Conservation (phyloP, 2,113 vertebrate genomes). For the Percina caprodes region DNA sequence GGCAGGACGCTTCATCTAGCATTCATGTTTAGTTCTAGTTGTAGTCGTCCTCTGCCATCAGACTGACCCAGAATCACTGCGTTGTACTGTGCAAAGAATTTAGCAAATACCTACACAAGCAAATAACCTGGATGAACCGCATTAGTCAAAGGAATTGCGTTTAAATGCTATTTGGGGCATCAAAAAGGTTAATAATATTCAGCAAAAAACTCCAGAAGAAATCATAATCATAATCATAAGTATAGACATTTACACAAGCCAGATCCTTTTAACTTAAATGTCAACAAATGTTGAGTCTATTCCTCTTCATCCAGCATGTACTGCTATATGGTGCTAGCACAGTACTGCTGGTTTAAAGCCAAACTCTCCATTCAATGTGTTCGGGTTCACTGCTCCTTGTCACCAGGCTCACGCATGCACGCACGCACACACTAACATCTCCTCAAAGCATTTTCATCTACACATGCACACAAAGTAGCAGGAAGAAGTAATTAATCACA, state of each 20-base stretch:
- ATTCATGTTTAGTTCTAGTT: constrained; percentile 35
- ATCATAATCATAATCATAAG: neutral
- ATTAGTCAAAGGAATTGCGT: neutral
- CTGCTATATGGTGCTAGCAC: constrained; percentile 23
- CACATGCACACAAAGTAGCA: constrained; percentile 10
- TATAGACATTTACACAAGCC: neutral
- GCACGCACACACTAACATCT: neutral
- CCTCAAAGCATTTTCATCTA: constrained; percentile 39
- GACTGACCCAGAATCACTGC: constrained; percentile 4
- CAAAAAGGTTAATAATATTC: neutral
- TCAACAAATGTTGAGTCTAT: constrained; percentile 1
- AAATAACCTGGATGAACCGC: constrained; percentile 2
- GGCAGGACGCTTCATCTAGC: constrained; percentile 42
- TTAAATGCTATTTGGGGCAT: neutral
- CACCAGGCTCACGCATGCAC: constrained; percentile 29
- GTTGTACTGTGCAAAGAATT: neutral
- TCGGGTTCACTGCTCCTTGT: constrained; percentile 59
- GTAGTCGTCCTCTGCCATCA: constrained; percentile 21
- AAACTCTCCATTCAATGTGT: constrained; percentile 43
- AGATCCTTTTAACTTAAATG: neutral
- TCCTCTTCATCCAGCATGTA: neutral
- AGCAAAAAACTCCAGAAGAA: neutral
- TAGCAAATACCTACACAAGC: neutral
- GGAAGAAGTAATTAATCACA: constrained; percentile 61
- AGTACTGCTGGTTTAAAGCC: constrained; percentile 43